Conservation (phyloP, 92 coral and sea anemone species). For the Pocillopora grandis region DNA sequence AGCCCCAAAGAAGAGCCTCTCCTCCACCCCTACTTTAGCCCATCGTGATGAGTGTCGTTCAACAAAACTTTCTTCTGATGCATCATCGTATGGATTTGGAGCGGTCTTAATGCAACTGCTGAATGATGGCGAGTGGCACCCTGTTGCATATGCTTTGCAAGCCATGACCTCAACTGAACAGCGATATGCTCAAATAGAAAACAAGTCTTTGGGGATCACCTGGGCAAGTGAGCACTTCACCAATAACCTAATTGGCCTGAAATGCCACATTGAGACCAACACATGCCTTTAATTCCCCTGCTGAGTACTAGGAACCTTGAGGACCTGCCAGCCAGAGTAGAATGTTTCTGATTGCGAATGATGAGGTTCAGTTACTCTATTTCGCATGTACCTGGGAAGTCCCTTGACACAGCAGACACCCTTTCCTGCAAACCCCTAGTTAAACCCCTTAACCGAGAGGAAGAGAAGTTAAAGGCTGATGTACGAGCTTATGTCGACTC, state of each 20-base stretch:
- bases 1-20: not conserved
- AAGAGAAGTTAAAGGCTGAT: constrained; percentile 38
- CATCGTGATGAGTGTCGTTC: not conserved
- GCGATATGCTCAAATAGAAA: constrained; percentile 56
- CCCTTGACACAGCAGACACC: constrained; percentile 5
- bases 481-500: constrained; percentile 32
- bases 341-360: constrained; percentile 45
- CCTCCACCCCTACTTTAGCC: constrained; percentile 32
- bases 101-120: constrained; percentile 34
- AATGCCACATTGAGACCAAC: constrained; percentile 1
- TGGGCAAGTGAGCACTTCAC: constrained; percentile 51
- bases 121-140: constrained; percentile 47
- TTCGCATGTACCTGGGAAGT: constrained; percentile 5
- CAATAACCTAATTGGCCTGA: constrained; percentile 20
- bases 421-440: constrained; percentile 21
- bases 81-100: constrained; percentile 50
- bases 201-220: constrained; percentile 52
- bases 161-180: constrained; percentile 15
- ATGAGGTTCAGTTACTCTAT: constrained; percentile 44
- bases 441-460: not conserved
- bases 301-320: constrained; percentile 12
- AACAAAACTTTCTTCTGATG: constrained; percentile 29
- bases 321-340: constrained; percentile 18
- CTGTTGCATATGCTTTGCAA: not conserved
- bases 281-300: constrained; percentile 11